These are phyloP conservation scores for Perca schrenkii DNA, from an alignment of 2,113 vertebrate genomes.

Conservation along the genomic window DNA sequence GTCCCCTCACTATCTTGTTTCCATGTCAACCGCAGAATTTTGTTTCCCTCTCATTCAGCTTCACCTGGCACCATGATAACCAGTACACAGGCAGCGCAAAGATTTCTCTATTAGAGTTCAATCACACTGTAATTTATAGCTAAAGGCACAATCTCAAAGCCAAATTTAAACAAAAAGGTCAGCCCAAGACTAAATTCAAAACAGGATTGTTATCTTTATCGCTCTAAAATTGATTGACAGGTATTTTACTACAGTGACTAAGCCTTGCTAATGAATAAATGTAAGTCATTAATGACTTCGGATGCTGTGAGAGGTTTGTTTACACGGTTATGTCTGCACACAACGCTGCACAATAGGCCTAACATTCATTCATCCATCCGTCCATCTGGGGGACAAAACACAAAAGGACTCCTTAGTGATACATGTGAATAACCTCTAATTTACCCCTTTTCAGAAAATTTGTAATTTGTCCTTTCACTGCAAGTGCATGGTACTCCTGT, in stretches of 20 bases:
- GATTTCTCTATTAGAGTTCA: constrained; percentile 67
- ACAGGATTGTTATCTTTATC: not conserved
- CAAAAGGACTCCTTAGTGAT: not conserved
- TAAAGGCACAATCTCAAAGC: constrained; percentile 39
- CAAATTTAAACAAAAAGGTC: constrained; percentile 24
- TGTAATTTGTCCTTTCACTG: constrained; percentile 11
- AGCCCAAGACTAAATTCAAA: not conserved
- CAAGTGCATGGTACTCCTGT: not conserved
- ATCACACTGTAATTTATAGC: constrained; percentile 41
- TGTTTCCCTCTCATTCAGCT: constrained; percentile 61
- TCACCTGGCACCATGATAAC: constrained; percentile 72
- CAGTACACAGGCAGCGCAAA: constrained; percentile 62
- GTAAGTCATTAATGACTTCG: constrained; percentile 1
- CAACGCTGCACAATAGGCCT: not conserved
- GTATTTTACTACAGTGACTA: constrained; percentile 14
- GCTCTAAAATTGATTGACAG: constrained; percentile 9
- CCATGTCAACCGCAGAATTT: constrained; percentile 76
- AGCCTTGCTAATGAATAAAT: constrained; percentile 1
- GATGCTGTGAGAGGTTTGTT: constrained; percentile 21
- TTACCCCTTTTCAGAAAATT: not conserved
- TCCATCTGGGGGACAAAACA: not conserved
- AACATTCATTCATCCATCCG: not conserved
- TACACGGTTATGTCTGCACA: constrained; percentile 1
- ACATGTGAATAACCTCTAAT: not conserved
- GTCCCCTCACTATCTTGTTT: constrained; percentile 72